Evolutionary conservation across 2,888 invertebrate species (phyloP).

Genomic region (Neoitamus cyanurus): DNA sequence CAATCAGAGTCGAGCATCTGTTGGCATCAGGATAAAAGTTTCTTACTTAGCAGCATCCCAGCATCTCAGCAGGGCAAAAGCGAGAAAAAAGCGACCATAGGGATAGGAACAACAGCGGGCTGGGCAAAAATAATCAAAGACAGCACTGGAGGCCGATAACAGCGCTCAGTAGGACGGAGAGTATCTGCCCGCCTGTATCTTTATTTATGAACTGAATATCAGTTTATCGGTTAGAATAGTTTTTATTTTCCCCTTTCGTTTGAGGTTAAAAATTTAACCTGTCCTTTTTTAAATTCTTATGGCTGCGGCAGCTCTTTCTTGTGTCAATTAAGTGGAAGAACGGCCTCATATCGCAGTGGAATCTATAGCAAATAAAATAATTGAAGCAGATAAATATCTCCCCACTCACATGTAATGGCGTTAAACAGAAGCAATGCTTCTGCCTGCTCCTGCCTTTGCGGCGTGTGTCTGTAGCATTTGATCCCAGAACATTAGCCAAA

Average conservation of each 20-base stretch:
- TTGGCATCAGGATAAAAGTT: slow-evolving; percentile 46
- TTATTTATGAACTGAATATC: slow-evolving; percentile 45
- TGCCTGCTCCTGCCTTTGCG: not conserved
- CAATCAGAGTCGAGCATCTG: slow-evolving; percentile 39
- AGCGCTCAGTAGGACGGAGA: not conserved
- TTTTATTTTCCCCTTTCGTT: slow-evolving; percentile 38
- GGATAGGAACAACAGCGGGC: not conserved
- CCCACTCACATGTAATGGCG: slow-evolving; percentile 11
- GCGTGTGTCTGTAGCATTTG: not conserved
- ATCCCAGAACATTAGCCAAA: not conserved
- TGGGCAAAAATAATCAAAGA: slow-evolving; percentile 37
- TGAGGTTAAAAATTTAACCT: slow-evolving; percentile 36
- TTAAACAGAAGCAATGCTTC: slow-evolving; percentile 32
- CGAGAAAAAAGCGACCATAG: not conserved
- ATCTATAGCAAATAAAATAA: slow-evolving; percentile 49
- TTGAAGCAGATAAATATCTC: slow-evolving; percentile 45
- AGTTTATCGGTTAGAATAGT: slow-evolving; percentile 40
- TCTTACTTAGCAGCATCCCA: slow-evolving; percentile 31
- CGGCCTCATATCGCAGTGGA: slow-evolving; percentile 43
- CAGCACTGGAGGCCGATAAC: slow-evolving; percentile 27
- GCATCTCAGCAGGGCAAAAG: not conserved
- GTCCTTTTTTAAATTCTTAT: slow-evolving; percentile 52
- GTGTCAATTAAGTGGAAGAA: slow-evolving; percentile 63
- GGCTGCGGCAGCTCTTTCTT: slow-evolving; percentile 65
- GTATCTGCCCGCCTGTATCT: slow-evolving; percentile 38